Percentiles rank a stretch among this genome's conserved stretches.
phyloP scores from a whole-genome alignment of 2,113 vertebrate species.

The Excalfactoria chinensis region DNA sequence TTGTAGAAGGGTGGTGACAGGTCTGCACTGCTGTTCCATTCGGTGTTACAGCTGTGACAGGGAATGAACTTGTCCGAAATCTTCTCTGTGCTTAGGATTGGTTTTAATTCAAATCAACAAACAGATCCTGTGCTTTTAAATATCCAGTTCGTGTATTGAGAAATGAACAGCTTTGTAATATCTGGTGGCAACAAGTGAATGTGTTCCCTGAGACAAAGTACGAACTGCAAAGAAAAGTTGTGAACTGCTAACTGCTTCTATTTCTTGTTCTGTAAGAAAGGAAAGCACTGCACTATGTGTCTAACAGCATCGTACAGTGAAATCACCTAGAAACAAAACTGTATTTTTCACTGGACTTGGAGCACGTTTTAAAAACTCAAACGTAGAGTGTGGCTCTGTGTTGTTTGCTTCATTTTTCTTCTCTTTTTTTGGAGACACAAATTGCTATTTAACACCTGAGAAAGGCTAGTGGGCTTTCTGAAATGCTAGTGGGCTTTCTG shows the following conservation, averaged over 20 bases:
- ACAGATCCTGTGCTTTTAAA: not conserved
- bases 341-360: not conserved
- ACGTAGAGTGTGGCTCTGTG: not conserved
- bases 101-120: not conserved
- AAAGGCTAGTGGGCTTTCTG: not conserved
- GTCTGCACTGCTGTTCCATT: not conserved
- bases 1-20: not conserved
- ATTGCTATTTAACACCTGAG: not conserved
- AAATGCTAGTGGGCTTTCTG: not conserved
- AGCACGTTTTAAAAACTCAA: not conserved
- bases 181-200: not conserved
- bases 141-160: not conserved
- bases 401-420: not conserved
- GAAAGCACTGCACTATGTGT: not conserved
- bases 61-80: not conserved
- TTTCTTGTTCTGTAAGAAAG: not conserved
- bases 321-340: not conserved
- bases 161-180: not conserved
- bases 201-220: not conserved
- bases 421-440: not conserved
- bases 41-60: fast-evolving
- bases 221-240: not conserved
- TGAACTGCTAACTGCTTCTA: not conserved
- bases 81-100: not conserved
- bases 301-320: not conserved